Conservation (phyloP, 2,888 invertebrate species). For the Stratiomys singularior region DNA sequence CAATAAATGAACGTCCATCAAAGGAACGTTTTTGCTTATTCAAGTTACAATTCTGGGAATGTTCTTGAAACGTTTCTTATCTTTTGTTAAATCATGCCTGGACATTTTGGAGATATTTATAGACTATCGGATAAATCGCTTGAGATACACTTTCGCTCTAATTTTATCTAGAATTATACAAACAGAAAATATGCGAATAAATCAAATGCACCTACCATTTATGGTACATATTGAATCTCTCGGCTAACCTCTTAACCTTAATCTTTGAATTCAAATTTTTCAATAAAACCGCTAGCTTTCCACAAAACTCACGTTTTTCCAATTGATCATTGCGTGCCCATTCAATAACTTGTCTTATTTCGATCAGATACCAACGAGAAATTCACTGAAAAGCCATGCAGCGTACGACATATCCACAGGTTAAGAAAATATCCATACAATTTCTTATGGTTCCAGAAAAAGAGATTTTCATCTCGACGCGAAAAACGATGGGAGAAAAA, state of each 20-base stretch:
- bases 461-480: slow-evolving; percentile 3
- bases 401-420: neutral
- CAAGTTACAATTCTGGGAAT: no score
- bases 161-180: no score
- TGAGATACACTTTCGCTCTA: no score
- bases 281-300: slow-evolving; percentile 30
- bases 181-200: no score
- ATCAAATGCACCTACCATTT: no score
- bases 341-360: slow-evolving; percentile 30
- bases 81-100: no score
- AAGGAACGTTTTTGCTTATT: no score
- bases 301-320: slow-evolving; percentile 36
- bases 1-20: no score
- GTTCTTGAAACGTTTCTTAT: no score
- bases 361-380: slow-evolving; percentile 21
- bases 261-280: slow-evolving; percentile 33
- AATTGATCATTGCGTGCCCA: slow-evolving; percentile 41
- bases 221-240: neutral
- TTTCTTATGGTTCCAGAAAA: slow-evolving; percentile 19
- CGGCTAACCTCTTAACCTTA: slow-evolving; percentile 18
- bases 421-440: slow-evolving; percentile 12
- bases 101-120: no score
- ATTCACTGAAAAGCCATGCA: slow-evolving; percentile 1
- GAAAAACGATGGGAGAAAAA: slow-evolving; percentile 9
- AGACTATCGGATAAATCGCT: no score